Base-by-base conservation (phyloP, 2,888 invertebrate genomes). In the Caenorhabditis becei region DNA sequence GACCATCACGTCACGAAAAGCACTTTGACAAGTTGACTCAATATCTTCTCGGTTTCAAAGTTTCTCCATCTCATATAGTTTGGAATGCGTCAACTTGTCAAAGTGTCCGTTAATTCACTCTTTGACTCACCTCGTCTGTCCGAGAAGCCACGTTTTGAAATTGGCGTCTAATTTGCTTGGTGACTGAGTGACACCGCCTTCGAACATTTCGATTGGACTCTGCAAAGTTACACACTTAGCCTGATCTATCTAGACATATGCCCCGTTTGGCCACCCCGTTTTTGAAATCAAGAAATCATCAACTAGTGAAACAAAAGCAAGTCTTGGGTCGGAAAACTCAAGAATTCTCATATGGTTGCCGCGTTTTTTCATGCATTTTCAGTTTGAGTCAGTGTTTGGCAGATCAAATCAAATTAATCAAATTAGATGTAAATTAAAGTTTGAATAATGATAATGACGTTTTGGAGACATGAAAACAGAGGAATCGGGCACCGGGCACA, bases 121-220 rank as follows among this genome's bases (percentile, higher is more conserved):
- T 54, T 26, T 23, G 35, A 63, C 82, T 83, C 84, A 90, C 90
- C 90, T 89, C 66, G 88, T 84, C 82, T 90, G 90, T 53, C 89
- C 88, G 56, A 90, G 82, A 20, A 90, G 87, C 91, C 91, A 91
- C 66, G 88, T 88, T 79, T 91, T 91, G 85, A 91, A 91, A 84
- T 90, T 91, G 67, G 90, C 88, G 62, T 91, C 91, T 80, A 91
- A 81, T 79, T 91, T 91, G 62, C 88, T 87, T n/a, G 91, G 91
- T 61, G 89, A 89, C 78, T 91, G 91, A 65, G 86, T 83, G 65
- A 88, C 87, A 74, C 90, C 91, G 61, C 90, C 90, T 78, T 91
- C 91, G 86, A 91, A 91, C 91, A 91, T 91, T 78, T 91, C 91
- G 84, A 91, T 91, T 23, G 91, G 91, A 79, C 89, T 89, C 88